These are phyloP conservation scores for Campoplex capitator DNA, from an alignment of 2,888 invertebrate species.

Conservation along the genomic window DNA sequence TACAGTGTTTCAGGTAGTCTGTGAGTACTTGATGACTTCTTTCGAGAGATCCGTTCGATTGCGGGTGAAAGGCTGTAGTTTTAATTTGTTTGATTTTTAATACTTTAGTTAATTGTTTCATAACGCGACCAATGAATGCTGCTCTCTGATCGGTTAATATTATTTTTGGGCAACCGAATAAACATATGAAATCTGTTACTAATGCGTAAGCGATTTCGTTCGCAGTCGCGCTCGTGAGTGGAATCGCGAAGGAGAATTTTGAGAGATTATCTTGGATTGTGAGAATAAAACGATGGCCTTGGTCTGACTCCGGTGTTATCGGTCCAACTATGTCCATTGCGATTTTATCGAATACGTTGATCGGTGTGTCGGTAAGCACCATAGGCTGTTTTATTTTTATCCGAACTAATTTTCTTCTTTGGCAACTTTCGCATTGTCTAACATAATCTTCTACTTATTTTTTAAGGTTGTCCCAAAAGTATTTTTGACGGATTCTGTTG, in stretches of 20 bases:
- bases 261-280: slow-evolving; percentile 58
- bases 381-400: slow-evolving; percentile 60
- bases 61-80: slow-evolving; percentile 56
- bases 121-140: slow-evolving; percentile 34
- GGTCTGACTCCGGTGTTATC: slow-evolving; percentile 13
- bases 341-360: slow-evolving; percentile 59
- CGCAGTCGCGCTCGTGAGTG: too few relatives aligned
- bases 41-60: slow-evolving; percentile 58
- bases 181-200: slow-evolving; percentile 32
- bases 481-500: slow-evolving; percentile 51
- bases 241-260: slow-evolving; percentile 41
- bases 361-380: slow-evolving; percentile 61
- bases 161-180: slow-evolving; percentile 37
- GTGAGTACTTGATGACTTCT: slow-evolving; percentile 40
- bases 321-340: slow-evolving; percentile 70
- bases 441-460: slow-evolving; percentile 62
- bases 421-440: slow-evolving; percentile 61
- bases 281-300: slow-evolving; percentile 51
- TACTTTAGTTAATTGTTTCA: slow-evolving; percentile 32
- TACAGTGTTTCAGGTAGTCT: slow-evolving; percentile 46
- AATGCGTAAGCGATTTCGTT: slow-evolving; percentile 19
- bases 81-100: slow-evolving; percentile 46
- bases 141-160: slow-evolving; percentile 58
- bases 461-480: slow-evolving; percentile 63
- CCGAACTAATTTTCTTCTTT: slow-evolving; percentile 66